Conservation (phyloP, 2,888 invertebrate species). For the Ganaspis brasiliensis region DNA sequence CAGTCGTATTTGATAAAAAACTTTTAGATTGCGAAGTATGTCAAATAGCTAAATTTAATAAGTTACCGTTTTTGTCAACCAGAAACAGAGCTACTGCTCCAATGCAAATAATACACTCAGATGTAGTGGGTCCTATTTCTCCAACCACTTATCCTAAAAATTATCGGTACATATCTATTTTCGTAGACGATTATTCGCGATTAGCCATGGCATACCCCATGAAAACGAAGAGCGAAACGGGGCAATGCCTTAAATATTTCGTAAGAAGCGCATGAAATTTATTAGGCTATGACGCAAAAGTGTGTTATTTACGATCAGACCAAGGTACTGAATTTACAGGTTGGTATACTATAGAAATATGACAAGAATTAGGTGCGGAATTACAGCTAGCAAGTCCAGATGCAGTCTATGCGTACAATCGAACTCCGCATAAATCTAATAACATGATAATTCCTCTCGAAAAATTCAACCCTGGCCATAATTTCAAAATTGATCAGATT, state of each 20-base stretch:
- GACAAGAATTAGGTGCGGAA: constrained; percentile 54
- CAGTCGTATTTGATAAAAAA: constrained; percentile 57
- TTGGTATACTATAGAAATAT: constrained; percentile 55
- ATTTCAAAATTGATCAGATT: constrained; percentile 48
- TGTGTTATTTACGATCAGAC: constrained; percentile 61
- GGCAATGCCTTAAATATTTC: constrained; percentile 50
- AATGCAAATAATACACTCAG: constrained; percentile 59
- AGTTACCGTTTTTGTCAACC: constrained; percentile 55
- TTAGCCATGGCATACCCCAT: constrained; percentile 59
- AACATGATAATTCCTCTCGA: constrained; percentile 36
- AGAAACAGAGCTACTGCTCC: constrained; percentile 52
- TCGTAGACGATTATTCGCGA: constrained; percentile 61
- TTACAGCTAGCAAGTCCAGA: constrained; percentile 50
- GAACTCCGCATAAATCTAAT: constrained; percentile 1
- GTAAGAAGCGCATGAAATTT: constrained; percentile 60
- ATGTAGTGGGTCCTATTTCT: constrained; percentile 57
- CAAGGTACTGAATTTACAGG: constrained; percentile 61
- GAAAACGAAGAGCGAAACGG: constrained; percentile 55
- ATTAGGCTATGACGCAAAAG: constrained; percentile 57
- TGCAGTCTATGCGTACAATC: constrained; percentile 54
- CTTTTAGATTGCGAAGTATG: constrained; percentile 62
- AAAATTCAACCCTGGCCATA: constrained; percentile 46
- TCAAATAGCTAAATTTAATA: constrained; percentile 59
- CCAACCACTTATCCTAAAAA: constrained; percentile 56
- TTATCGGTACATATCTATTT: constrained; percentile 53